These are phyloP conservation scores for Alethe castanea DNA, from an alignment of 2,113 vertebrate species.

Conservation along the genomic window DNA sequence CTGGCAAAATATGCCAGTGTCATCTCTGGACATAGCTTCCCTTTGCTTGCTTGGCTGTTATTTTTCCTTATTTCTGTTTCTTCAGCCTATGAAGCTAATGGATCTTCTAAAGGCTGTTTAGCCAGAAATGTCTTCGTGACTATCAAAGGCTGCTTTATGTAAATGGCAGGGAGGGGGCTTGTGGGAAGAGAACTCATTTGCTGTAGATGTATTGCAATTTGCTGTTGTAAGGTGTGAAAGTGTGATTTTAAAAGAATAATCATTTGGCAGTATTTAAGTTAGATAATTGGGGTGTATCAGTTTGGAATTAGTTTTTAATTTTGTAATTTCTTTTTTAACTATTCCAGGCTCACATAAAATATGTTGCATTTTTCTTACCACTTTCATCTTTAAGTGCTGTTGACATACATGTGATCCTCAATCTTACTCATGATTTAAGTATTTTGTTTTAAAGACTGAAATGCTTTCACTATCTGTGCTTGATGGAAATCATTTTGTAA, in stretches of 20 bases:
- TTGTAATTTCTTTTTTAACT: not conserved
- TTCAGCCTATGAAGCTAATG: conserved; percentile 64
- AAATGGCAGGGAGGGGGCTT: conserved; percentile 40
- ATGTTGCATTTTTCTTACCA: not conserved
- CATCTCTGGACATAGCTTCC: not conserved
- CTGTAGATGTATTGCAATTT: conserved; percentile 59
- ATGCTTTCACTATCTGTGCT: conserved; percentile 1
- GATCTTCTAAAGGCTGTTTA: conserved; percentile 51
- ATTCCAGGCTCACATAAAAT: not conserved
- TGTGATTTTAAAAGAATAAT: conserved; percentile 69
- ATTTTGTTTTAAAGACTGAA: conserved; percentile 24
- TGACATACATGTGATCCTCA: conserved; percentile 1
- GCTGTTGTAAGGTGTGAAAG: conserved; percentile 60
- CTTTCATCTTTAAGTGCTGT: conserved; percentile 14
- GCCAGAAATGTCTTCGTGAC: conserved; percentile 41
- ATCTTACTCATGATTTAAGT: not conserved
- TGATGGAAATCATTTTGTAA: not conserved
- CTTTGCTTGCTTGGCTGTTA: not conserved
- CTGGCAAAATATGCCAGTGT: not conserved
- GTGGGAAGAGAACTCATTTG: conserved; percentile 33
- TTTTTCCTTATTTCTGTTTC: conserved; percentile 44
- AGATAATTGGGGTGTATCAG: conserved; percentile 60
- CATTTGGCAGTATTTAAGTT: conserved; percentile 60
- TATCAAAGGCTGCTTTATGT: conserved; percentile 50
- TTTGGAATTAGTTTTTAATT: not conserved